Evolutionary conservation across 2,797 vertebrate species (phyloP).

Genomic region (Graptemys geographica): DNA sequence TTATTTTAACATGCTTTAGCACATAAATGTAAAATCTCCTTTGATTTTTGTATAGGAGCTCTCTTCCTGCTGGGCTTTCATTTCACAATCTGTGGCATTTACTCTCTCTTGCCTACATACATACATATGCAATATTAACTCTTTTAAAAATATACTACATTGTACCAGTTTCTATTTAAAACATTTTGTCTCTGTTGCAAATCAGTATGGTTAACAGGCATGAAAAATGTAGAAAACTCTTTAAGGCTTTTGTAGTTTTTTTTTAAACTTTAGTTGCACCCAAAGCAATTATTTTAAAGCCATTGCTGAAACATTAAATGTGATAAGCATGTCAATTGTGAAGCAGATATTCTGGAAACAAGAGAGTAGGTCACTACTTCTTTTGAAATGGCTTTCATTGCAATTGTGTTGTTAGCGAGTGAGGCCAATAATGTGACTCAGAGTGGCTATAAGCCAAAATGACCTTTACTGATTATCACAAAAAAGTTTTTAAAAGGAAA

Average conservation of each 20-base stretch:
- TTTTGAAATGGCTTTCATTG: slow-evolving; percentile 22
- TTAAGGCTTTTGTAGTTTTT: not conserved
- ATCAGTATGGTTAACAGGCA: not conserved
- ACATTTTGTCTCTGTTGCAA: not conserved
- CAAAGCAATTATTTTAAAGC: not conserved
- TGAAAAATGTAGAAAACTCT: not conserved
- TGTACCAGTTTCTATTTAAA: not conserved
- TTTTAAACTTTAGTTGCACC: not conserved
- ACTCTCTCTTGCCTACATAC: not conserved
- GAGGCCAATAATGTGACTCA: slow-evolving; percentile 13
- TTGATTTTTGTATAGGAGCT: not conserved
- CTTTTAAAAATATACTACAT: not conserved
- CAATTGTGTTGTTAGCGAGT: slow-evolving; percentile 26
- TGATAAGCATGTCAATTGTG: not conserved
- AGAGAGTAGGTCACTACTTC: not conserved
- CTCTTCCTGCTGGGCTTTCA: not conserved
- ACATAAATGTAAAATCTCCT: not conserved
- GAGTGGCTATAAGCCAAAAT: slow-evolving; percentile 22
- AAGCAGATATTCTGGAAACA: slow-evolving; percentile 5
- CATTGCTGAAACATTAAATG: not conserved
- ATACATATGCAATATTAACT: not conserved
- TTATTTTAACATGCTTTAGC: not conserved
- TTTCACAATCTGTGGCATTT: not conserved
- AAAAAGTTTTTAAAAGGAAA: slow-evolving; percentile 21
- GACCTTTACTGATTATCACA: slow-evolving; percentile 25